Evolutionary conservation across 2,113 vertebrate species (phyloP), one percentile per base, ranked within the genome.

Genomic region (Theristicus caerulescens): DNA sequence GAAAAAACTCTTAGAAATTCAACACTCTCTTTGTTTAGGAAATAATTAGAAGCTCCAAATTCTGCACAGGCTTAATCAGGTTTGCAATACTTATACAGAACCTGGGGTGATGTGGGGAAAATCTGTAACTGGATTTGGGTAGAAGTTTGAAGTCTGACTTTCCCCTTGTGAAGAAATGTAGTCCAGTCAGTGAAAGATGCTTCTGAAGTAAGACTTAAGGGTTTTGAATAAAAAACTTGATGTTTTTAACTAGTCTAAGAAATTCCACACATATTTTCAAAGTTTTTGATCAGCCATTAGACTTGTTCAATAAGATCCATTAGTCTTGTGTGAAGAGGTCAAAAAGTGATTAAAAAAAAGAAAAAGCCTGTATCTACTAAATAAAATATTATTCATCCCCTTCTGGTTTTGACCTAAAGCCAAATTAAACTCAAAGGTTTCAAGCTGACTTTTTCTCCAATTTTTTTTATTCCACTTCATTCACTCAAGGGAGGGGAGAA

Each of bases 351-450:
- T 22, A 7, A 36, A 67, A 57, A 36, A 42, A 58, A 47, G 1
- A 21, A 66, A 86, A 78, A 29, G 4, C 5, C 21, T 57, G 40
- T 96, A 51, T 94, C 77, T 70, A 62, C 65, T 90, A 95, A 89
- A 91, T 91, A 82, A 88, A 95, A 46, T 76, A 85, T 93, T 91
- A 76, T 79, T 93, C 49, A 82, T 91, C 52, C 29, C 15, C 57
- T 91, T 96, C 81, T 93, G 73, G 24, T 72, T 96, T 96, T 95
- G 82, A 86, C 58, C 29, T 72, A 62, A 88, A 93, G 94, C 87
- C 92, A 96, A 79, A 82, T 86, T 85, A 93, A 94, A 96, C 90
- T 95, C 74, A 44, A 82, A 86, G 10, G 38, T 86, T 96, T 94
- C 78, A 94, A 94, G 85, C 21, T 77, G 78, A 80, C 40, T 96